phyloP scores from a whole-genome alignment of 2,113 vertebrate genomes.

The Cyanistes caeruleus region DNA sequence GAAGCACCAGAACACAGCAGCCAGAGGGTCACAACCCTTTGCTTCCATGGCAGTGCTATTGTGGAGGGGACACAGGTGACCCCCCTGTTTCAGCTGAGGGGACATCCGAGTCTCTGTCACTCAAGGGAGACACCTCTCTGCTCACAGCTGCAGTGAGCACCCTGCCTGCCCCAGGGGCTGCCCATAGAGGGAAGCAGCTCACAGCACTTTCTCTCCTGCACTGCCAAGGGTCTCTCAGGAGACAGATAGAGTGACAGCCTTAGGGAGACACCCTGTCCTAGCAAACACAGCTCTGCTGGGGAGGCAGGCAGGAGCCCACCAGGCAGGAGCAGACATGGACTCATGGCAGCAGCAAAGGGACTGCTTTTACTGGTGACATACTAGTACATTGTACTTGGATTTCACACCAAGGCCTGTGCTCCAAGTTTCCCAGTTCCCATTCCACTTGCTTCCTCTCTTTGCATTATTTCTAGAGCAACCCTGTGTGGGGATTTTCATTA shows the following conservation, averaged over 20 bases:
- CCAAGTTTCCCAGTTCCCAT: neutral
- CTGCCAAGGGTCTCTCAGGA: neutral
- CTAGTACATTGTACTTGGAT: accelerated
- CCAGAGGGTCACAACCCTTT: neutral
- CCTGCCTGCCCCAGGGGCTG: neutral
- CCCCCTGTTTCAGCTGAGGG: neutral
- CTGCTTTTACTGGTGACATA: neutral
- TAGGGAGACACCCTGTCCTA: accelerated
- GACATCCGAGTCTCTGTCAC: neutral
- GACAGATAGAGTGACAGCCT: accelerated
- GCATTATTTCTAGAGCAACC: neutral
- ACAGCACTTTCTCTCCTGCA: neutral
- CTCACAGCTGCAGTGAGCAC: accelerated
- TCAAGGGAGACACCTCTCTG: neutral
- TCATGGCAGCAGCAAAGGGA: accelerated
- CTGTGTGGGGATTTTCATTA: neutral
- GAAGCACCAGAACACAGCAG: neutral
- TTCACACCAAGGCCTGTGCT: neutral
- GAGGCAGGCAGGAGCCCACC: accelerated
- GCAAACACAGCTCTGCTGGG: neutral
- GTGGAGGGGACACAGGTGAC: accelerated
- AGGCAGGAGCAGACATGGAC: neutral
- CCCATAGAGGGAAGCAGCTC: neutral
- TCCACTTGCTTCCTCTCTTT: neutral
- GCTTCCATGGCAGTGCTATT: accelerated